Evolutionary conservation across 2,888 invertebrate genomes (phyloP), one percentile per base, ranked within the genome.

Genomic region (Cenopis cana): DNA sequence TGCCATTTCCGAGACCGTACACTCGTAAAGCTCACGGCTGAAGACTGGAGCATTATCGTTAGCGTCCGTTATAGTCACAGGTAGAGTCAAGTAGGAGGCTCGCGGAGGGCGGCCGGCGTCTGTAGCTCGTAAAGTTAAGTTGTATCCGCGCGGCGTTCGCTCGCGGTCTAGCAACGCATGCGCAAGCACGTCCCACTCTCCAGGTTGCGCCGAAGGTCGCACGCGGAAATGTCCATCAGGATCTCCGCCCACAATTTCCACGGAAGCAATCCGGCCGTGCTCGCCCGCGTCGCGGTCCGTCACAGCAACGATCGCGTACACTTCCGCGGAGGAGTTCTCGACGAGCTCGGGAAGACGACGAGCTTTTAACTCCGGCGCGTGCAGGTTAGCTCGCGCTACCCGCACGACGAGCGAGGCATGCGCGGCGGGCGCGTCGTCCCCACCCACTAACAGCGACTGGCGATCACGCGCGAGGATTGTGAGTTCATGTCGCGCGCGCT

Each of bases 21-120:
- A 97, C 85, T 97, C 97, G 89, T 98, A 99, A 69, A 97, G 94
- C 87, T 97, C 96, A 74, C 97, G 95, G 80, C 96, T 97, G 85
- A 98, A 98, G 59, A 98, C 96, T 2, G 98, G 98, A 36, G 97
- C 95, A 85, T 97, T 97, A 88, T 98, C 98, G 86, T 97, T 97
- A 68, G 96, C 92, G 84, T 98, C 98, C 14, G 96, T 94, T 66
- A 98, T 94, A 77, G 95, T 95, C 36, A 99, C 97, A 12, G 96
- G 96, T 69, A 99, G 95, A 68, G 96, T 95, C 88, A 97, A 96
- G 87, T 97, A 97, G 74, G 96, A 96, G 80, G 96, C 95, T 77
- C 96, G 95, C 54, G 96, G 95, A 0, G 98, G 98, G 69, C 94
- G 94, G 4, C 99, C 99, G 3, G 95, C 95, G 87, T 99, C 99